Evolutionary conservation across 2,888 invertebrate species (phyloP).

Genomic region (Pristionchus maxplancki): DNA sequence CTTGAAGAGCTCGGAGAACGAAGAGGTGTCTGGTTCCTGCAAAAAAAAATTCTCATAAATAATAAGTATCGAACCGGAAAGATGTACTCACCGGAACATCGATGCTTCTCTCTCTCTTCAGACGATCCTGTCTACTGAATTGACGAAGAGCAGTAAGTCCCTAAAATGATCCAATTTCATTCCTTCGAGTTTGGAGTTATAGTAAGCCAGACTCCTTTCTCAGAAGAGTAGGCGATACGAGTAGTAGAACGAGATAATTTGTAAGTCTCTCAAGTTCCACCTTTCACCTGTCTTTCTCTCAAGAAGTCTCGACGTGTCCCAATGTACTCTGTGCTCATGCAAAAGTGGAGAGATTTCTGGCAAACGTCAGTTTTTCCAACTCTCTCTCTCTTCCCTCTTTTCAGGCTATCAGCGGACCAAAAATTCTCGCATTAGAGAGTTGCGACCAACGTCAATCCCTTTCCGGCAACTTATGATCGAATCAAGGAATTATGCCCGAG

Average conservation of each 20-base stretch:
- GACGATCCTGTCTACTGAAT: not conserved
- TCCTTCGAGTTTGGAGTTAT: no score
- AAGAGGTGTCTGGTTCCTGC: not conserved
- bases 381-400: not conserved
- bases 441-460: not conserved
- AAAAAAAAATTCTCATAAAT: not conserved
- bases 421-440: not conserved
- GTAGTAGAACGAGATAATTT: not conserved
- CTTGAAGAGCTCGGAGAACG: slow-evolving; percentile 41
- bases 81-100: not conserved
- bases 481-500: not conserved
- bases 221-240: not conserved
- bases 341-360: not conserved
- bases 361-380: not conserved
- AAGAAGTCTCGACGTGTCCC: not conserved
- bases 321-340: not conserved
- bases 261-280: not conserved
- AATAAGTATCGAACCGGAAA: no score
- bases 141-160: slow-evolving; percentile 3
- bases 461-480: not conserved
- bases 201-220: no score
- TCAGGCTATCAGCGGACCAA: not conserved
- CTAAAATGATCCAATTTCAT: not conserved
- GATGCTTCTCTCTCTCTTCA: slow-evolving; percentile 21
- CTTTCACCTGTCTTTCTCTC: slow-evolving; percentile 1